Conservation (phyloP, 2,113 vertebrate species). For the Triplophysa rosa region DNA sequence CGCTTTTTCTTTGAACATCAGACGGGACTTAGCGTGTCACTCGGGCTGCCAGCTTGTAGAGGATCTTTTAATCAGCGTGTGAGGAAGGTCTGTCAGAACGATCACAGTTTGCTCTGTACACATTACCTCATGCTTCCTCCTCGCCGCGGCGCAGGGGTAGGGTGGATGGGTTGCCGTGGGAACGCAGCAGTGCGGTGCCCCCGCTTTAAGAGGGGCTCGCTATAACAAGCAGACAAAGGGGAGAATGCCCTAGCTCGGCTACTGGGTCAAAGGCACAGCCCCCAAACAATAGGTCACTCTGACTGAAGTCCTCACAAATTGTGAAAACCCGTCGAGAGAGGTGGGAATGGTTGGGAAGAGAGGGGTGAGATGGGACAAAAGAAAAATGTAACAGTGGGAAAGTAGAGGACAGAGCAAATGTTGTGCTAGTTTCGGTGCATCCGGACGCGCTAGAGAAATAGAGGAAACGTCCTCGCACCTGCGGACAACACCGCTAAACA, state of each 20-base stretch:
- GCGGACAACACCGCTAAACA: constrained; percentile 1
- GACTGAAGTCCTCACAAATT: constrained; percentile 73
- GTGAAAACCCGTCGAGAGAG: constrained; percentile 69
- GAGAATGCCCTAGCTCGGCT: constrained; percentile 74
- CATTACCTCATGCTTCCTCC: constrained; percentile 57
- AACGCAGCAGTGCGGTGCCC: constrained; percentile 65
- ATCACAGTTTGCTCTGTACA: constrained; percentile 56
- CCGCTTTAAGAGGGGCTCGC: constrained; percentile 67
- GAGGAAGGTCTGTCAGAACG: constrained; percentile 47
- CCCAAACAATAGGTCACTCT: constrained; percentile 71
- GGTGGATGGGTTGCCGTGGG: constrained; percentile 72
- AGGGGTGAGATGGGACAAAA: constrained; percentile 53
- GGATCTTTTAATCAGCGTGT: constrained; percentile 56
- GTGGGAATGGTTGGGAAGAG: constrained; percentile 65
- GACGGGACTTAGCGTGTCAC: constrained; percentile 50
- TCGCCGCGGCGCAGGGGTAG: constrained; percentile 34
- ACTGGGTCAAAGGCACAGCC: constrained; percentile 78
- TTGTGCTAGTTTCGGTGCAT: neutral
- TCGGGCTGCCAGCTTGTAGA: constrained; percentile 45
- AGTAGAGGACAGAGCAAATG: neutral
- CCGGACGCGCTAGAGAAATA: neutral
- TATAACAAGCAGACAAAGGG: constrained; percentile 81
- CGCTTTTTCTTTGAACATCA: constrained; percentile 54
- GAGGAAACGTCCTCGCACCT: neutral
- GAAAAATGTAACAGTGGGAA: constrained; percentile 2